A percentile compares a stretch with the other conserved stretches of the same genome.
Evolutionary conservation across 2,888 invertebrate species (phyloP).

Genomic region (Erynnis tages): DNA sequence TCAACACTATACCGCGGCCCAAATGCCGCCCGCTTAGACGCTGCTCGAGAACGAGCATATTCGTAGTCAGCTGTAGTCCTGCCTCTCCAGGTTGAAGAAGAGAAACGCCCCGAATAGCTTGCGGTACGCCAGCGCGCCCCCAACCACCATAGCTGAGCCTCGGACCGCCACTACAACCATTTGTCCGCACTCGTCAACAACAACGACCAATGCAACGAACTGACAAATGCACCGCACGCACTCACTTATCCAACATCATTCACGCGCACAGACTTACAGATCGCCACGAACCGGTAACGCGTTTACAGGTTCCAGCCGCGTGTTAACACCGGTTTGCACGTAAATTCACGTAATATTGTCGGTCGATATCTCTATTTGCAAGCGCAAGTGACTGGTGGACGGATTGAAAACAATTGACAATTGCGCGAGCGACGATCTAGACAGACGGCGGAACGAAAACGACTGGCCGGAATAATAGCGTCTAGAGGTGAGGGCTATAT

Average conservation of each 20-base stretch:
- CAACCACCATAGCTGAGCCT: slow-evolving; percentile 72
- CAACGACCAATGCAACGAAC: slow-evolving; percentile 34
- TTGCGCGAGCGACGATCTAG: slow-evolving; percentile 41
- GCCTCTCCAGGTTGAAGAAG: slow-evolving; percentile 74
- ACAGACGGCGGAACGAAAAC: slow-evolving; percentile 48
- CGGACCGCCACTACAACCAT: slow-evolving; percentile 66
- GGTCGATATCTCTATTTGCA: slow-evolving; percentile 40
- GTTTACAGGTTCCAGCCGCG: slow-evolving; percentile 32
- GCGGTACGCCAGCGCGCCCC: slow-evolving; percentile 55
- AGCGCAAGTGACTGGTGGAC: slow-evolving; percentile 43
- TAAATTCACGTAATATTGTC: no score
- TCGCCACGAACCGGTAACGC: slow-evolving; percentile 12
- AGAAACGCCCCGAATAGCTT: slow-evolving; percentile 69
- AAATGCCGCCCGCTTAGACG: slow-evolving; percentile 67
- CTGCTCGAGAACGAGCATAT: slow-evolving; percentile 78
- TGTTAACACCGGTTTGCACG: slow-evolving; percentile 48
- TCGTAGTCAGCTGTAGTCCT: slow-evolving; percentile 78
- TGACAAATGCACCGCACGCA: slow-evolving; percentile 26
- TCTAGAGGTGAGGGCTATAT: no score
- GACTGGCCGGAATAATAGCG: slow-evolving; percentile 63
- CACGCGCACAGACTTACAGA: slow-evolving; percentile 21
- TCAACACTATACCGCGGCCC: slow-evolving; percentile 63
- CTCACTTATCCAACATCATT: slow-evolving; percentile 78
- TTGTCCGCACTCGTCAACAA: slow-evolving; percentile 48
- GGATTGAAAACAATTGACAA: slow-evolving; percentile 41